A percentile compares a stretch with the other conserved stretches of the same genome.
These are phyloP conservation scores for Sus scrofa DNA, from an alignment of 2,113 vertebrate genomes.

Conservation along the genomic window T2T-Sscrofa CM000812.6:53729001-53729500, in stretches of 20 bases:
- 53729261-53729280: background rate
- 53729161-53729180: background rate
- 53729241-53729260: background rate
- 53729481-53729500: background rate
- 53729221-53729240: background rate
- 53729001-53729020: background rate
- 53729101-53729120: background rate
- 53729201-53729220: background rate
- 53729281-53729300: background rate
- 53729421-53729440: background rate
- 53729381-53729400: background rate
- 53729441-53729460: background rate
- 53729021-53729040: background rate
- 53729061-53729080: background rate
- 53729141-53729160: background rate
- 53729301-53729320: background rate
- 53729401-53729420: slow-evolving; percentile 16
- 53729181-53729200: background rate
- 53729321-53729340: background rate
- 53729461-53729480: background rate
- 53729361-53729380: background rate
- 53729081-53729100: background rate
- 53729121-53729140: background rate
- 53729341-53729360: slow-evolving; percentile 32
- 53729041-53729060: background rate